Evolutionary conservation across 2,888 invertebrate species (phyloP), one percentile per base, ranked within the genome.

Genomic region (Thelaira solivaga): DNA sequence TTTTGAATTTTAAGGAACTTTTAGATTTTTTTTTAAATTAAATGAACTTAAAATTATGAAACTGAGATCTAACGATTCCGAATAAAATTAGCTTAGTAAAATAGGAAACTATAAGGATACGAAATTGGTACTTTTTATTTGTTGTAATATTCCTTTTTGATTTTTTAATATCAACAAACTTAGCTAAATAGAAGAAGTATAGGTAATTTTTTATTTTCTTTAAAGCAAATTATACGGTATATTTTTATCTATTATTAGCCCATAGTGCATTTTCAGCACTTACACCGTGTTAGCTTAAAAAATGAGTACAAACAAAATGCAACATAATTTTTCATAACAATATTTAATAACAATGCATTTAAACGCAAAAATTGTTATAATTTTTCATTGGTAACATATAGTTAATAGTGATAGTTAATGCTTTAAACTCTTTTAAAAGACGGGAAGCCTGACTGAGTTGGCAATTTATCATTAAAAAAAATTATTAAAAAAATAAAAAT

Each of bases 311-410:
- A 26, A 51, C 59, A 47, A 53, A 64, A 45, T 59, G 34, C 51
- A 74, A 45, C 67, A 67, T 53, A 47, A 68, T 75, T 62, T 75
- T 61, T 62, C 61, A 75, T 68, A 75, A 68, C 61, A 61, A 47
- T 68, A 36, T 75, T 69, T 78, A 61, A 65, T 74, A 74, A 71
- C 55, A 74, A 74, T 78, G 61, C 74, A 53, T 74, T 78, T 74
- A 61, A 65, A 47, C 69, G 64, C 41, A 65, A 43, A 77, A 74
- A 65, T 74, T 78, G 65, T 78, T 71, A 78, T 69, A 74, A 78
- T 74, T 78, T 78, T 78, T 69, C 78, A 74, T 55, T 61, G 45
- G 29, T 53, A 68, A 61, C 74, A 67, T 29, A 45, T 18, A 49
- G 57, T 59, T 59, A 51, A 59, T 29, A 53, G 22, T 26, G 34